phyloP scores from a whole-genome alignment of 2,113 vertebrate species.

The Vidua macroura region DNA sequence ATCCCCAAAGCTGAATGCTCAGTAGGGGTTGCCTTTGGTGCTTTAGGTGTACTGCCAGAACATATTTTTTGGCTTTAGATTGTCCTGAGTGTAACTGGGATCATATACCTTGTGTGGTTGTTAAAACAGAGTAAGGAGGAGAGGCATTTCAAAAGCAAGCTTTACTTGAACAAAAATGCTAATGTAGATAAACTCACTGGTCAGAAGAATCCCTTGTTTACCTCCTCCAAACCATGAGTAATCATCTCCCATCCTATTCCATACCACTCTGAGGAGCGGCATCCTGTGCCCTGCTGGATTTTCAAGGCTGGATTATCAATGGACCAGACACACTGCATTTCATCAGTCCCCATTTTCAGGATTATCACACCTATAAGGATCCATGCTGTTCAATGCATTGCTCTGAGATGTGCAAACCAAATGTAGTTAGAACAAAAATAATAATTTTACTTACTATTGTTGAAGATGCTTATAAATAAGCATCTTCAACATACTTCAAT shows the following conservation, averaged over 20 bases:
- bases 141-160: neutral
- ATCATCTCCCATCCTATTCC: neutral
- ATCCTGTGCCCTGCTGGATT: neutral
- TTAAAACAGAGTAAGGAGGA: neutral
- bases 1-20: neutral
- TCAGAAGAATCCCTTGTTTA: neutral
- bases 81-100: neutral
- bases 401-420: neutral
- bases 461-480: neutral
- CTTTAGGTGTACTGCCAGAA: neutral
- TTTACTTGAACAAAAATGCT: neutral
- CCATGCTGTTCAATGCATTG: neutral
- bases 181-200: neutral
- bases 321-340: rapidly evolving
- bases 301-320: neutral
- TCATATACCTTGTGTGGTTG: neutral
- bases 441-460: neutral
- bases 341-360: neutral
- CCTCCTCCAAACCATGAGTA: neutral
- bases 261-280: neutral
- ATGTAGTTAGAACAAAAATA: neutral
- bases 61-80: neutral
- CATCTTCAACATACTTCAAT: neutral
- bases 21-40: neutral
- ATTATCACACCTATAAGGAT: neutral